A percentile compares a stretch with the other conserved stretches of the same genome.
Evolutionary conservation across 1,140 invertebrate genomes (phyloP).

Genomic region (Trypoxylus dichotomus): DNA sequence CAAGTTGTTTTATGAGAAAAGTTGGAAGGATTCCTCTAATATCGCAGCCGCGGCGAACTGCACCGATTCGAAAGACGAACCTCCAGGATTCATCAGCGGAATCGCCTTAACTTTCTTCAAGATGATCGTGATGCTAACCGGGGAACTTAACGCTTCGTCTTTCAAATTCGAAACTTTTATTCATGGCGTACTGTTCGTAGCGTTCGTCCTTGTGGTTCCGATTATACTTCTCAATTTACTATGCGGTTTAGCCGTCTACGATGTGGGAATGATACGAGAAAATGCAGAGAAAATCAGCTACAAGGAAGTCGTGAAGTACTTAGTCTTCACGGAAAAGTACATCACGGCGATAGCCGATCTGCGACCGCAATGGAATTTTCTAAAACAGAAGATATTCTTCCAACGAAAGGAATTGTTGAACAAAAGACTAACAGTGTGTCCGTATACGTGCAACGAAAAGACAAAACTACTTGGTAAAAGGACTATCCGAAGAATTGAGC

Average conservation of each 20-base stretch:
- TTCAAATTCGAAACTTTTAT: conserved; percentile 73
- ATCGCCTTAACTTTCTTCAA: conserved; percentile 72
- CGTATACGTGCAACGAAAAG: neutral
- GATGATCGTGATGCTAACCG: conserved; percentile 81
- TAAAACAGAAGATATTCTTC: neutral
- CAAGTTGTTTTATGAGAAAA: conserved; percentile 59
- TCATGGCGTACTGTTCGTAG: conserved; percentile 72
- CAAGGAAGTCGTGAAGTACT: neutral
- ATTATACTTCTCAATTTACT: conserved; percentile 80
- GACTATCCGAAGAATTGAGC: neutral
- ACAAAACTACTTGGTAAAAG: neutral
- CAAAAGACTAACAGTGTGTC: neutral
- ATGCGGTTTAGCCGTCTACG: conserved; percentile 68
- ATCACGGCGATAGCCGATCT: neutral
- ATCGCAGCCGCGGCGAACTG: no score
- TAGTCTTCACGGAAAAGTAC: neutral
- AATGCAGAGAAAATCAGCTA: neutral
- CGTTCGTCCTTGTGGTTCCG: conserved; percentile 78
- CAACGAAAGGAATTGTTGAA: neutral
- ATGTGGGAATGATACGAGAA: neutral
- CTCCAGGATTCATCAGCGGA: conserved; percentile 62
- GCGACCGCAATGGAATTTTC: neutral
- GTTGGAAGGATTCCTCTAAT: conserved; percentile 47
- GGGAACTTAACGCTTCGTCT: conserved; percentile 75
- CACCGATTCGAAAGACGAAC: conserved; percentile 41